These are phyloP conservation scores for Anastrepha obliqua DNA, from an alignment of 1,140 invertebrate genomes.

Conservation along the genomic window DNA sequence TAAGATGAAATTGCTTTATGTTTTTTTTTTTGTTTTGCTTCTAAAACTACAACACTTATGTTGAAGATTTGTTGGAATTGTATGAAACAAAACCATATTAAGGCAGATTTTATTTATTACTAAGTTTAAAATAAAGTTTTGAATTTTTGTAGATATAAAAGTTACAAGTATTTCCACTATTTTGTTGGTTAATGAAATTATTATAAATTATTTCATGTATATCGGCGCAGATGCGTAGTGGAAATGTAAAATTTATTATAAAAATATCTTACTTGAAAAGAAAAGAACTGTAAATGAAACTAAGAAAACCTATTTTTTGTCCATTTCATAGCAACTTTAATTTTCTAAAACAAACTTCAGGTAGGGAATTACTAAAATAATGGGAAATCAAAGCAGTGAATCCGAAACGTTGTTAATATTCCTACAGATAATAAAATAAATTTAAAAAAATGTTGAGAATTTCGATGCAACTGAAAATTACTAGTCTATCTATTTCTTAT, in stretches of 20 bases:
- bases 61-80: slow-evolving; percentile 32
- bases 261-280: neutral
- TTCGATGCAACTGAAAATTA: neutral
- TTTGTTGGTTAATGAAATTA: slow-evolving; percentile 47
- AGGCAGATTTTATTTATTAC: slow-evolving; percentile 38
- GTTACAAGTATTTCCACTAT: slow-evolving; percentile 20
- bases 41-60: slow-evolving; percentile 2
- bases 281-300: slow-evolving; percentile 50
- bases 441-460: slow-evolving; percentile 1
- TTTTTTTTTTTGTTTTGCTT: slow-evolving; percentile 3
- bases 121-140: slow-evolving; percentile 48
- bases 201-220: slow-evolving; percentile 34
- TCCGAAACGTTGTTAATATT: neutral
- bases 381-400: neutral
- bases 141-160: slow-evolving; percentile 50
- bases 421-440: neutral
- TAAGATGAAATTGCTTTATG: slow-evolving; percentile 40
- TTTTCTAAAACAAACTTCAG: neutral
- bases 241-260: neutral
- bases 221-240: neutral
- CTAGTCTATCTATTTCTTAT: neutral
- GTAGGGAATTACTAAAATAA: slow-evolving; percentile 7
- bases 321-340: no score
- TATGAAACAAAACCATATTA: slow-evolving; percentile 32
- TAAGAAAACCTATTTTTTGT: neutral